Evolutionary conservation across 2,113 vertebrate genomes (phyloP).

Genomic region (Seriola aureovittata): DNA sequence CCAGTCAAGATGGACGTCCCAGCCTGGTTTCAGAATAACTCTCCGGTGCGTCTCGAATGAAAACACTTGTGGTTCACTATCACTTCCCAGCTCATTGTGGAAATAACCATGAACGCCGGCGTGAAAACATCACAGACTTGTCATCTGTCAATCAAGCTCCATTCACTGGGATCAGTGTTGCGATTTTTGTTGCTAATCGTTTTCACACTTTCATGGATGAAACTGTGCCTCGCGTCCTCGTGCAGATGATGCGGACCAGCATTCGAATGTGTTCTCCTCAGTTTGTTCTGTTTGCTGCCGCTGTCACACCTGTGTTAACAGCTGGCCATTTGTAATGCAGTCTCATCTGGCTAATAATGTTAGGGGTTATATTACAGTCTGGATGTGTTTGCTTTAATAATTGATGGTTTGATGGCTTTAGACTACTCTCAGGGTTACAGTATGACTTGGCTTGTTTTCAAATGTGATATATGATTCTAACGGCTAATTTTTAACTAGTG

Average conservation of each 20-base stretch:
- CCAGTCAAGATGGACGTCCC: neutral
- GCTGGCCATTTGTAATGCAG: conserved; percentile 19
- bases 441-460: neutral
- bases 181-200: neutral
- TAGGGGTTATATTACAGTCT: conserved; percentile 2
- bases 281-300: conserved; percentile 13
- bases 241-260: neutral
- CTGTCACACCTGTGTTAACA: conserved; percentile 53
- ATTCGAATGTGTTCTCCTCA: neutral
- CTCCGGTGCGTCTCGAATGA: neutral
- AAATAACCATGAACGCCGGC: neutral
- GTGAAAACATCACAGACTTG: neutral
- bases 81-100: conserved; percentile 4
- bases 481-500: neutral
- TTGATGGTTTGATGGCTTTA: neutral
- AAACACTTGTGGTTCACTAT: neutral
- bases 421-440: neutral
- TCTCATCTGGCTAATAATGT: conserved; percentile 30
- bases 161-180: neutral
- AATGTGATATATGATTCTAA: neutral
- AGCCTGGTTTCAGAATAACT: neutral
- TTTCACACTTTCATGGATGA: neutral
- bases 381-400: conserved; percentile 39
- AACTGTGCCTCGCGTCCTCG: neutral
- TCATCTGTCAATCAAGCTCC: neutral